Conservation (phyloP, 2,797 vertebrate species). For the Helostoma temminkii region DNA sequence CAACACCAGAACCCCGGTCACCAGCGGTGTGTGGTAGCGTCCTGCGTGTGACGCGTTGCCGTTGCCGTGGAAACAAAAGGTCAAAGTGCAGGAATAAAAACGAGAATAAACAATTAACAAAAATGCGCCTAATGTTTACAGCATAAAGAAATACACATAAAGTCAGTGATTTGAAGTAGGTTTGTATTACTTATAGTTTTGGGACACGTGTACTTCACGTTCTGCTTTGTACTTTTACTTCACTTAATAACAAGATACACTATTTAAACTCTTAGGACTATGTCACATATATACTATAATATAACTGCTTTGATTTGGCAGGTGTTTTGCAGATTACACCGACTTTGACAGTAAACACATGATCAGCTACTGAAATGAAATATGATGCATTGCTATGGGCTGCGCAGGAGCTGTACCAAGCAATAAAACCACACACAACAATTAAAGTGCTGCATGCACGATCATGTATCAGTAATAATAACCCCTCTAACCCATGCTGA, state of each 20-base stretch:
- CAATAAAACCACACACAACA: not conserved
- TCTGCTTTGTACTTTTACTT: not conserved
- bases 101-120: not conserved
- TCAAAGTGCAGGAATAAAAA: slow-evolving; percentile 33
- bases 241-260: no score
- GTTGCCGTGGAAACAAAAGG: slow-evolving; percentile 77
- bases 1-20: slow-evolving; percentile 40
- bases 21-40: slow-evolving; percentile 67
- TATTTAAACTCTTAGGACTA: no score
- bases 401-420: not conserved
- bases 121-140: no score
- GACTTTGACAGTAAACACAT: not conserved
- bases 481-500: no score
- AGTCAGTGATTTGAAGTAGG: no score
- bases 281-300: no score
- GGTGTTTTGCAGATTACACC: not conserved
- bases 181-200: not conserved
- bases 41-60: slow-evolving; percentile 76
- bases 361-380: not conserved
- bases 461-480: not conserved
- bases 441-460: not conserved
- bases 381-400: not conserved
- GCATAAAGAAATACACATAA: no score
- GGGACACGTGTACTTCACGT: not conserved
- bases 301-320: not conserved